phyloP scores from a whole-genome alignment of 2,888 invertebrate genomes.

The Copidosoma aretas region DNA sequence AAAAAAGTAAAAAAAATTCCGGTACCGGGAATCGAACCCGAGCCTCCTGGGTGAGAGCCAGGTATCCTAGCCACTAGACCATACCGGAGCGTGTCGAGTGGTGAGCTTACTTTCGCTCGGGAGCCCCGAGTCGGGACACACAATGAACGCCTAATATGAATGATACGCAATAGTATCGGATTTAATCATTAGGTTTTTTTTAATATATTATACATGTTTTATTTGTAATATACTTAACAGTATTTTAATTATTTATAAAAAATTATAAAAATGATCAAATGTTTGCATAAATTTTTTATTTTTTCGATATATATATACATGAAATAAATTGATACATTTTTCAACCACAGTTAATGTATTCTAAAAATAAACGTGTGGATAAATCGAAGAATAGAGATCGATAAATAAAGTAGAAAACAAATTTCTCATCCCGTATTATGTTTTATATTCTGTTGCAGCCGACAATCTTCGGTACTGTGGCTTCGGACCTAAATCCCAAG shows the following conservation, averaged over 20 bases:
- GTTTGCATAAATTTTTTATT: not conserved
- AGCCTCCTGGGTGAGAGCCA: slow-evolving; percentile 70
- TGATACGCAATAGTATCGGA: not conserved
- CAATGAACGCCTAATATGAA: too few species aligned
- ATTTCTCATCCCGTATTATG: not conserved
- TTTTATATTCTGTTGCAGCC: slow-evolving; percentile 65
- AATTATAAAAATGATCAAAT: not conserved
- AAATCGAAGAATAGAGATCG: not conserved
- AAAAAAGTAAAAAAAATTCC: slow-evolving; percentile 60
- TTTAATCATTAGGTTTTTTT: not conserved
- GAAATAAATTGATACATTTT: too few species aligned
- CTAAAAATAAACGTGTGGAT: not conserved
- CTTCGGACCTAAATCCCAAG: slow-evolving; percentile 69
- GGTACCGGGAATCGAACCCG: slow-evolving; percentile 71
- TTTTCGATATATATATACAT: not conserved
- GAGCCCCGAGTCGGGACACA: too few species aligned
- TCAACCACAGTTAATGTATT: not conserved
- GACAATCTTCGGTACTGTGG: slow-evolving; percentile 71
- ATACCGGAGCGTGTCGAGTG: slow-evolving; percentile 66
- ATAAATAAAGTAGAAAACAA: not conserved
- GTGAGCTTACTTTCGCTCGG: too few species aligned
- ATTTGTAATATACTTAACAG: too few species aligned
- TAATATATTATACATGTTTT: too few species aligned
- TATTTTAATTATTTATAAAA: too few species aligned
- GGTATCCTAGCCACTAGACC: slow-evolving; percentile 72